A percentile compares a stretch with the other conserved stretches of the same genome.
phyloP scores from a whole-genome alignment of 2,888 invertebrate species.

The Liopterus haemorrhoidalis region DNA sequence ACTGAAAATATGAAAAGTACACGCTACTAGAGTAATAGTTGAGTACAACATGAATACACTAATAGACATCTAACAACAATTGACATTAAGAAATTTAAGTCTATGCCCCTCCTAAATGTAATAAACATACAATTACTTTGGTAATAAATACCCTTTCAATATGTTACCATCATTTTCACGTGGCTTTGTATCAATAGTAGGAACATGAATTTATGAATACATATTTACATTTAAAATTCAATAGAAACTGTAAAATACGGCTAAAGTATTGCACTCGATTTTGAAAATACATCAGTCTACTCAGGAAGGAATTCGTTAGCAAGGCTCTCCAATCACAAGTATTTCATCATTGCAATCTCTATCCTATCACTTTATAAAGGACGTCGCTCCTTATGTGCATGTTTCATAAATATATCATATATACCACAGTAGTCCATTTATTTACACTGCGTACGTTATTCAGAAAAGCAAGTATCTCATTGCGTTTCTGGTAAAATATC shows the following conservation, averaged over 20 bases:
- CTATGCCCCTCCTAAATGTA: slow-evolving; percentile 44
- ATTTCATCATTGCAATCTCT: slow-evolving; percentile 20
- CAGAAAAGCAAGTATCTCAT: too few species aligned
- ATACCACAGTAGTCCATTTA: too few species aligned
- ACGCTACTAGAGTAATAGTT: not conserved
- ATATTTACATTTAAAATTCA: slow-evolving; percentile 21
- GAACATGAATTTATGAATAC: slow-evolving; percentile 24
- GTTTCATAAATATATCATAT: too few species aligned
- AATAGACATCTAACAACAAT: slow-evolving; percentile 24
- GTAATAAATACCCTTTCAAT: slow-evolving; percentile 22
- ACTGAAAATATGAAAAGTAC: too few species aligned
- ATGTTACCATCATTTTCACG: slow-evolving; percentile 17
- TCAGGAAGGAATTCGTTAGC: slow-evolving; percentile 24
- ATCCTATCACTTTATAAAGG: slow-evolving; percentile 1
- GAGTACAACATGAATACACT: slow-evolving; percentile 22
- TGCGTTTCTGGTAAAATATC: too few species aligned
- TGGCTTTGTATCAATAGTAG: slow-evolving; percentile 22
- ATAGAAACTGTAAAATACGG: slow-evolving; percentile 21
- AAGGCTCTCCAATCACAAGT: slow-evolving; percentile 23
- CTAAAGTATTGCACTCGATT: slow-evolving; percentile 22
- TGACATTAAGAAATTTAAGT: slow-evolving; percentile 36
- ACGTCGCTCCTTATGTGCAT: too few species aligned
- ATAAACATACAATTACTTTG: slow-evolving; percentile 24
- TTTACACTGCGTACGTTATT: too few species aligned
- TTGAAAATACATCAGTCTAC: slow-evolving; percentile 24